Percentiles rank a stretch among this genome's conserved stretches.
phyloP scores from a whole-genome alignment of 64 coral and sea anemone genomes.

The Montipora efflorescens region DNA sequence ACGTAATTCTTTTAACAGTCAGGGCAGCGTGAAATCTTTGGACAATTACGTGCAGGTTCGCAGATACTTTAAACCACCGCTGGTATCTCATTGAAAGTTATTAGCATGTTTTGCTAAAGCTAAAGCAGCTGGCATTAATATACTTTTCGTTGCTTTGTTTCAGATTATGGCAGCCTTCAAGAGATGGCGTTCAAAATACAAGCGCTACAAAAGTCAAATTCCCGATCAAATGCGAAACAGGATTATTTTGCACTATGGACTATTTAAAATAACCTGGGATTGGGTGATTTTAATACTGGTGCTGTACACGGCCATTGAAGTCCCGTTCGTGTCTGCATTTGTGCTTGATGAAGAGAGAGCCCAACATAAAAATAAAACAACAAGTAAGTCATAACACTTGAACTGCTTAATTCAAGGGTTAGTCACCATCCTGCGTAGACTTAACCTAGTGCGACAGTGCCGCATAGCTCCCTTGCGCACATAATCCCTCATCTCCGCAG shows the following conservation, averaged over 20 bases:
- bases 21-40: no score
- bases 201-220: conserved; percentile 91
- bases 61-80: not conserved
- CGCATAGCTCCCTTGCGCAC: no score
- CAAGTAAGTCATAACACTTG: not conserved
- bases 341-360: conserved; percentile 38
- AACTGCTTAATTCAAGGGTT: not conserved
- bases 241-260: conserved; percentile 96
- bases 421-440: no score
- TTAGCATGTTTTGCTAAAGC: not conserved
- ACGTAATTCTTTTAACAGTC: no score
- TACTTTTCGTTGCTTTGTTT: not conserved
- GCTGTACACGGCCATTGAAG: conserved; percentile 96
- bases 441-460: no score
- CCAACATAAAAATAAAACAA: not conserved
- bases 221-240: conserved; percentile 92
- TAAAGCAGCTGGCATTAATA: not conserved
- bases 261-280: conserved; percentile 99
- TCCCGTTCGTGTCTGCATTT: conserved; percentile 89
- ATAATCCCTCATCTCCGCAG: no score
- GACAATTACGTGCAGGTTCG: no score
- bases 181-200: conserved; percentile 88
- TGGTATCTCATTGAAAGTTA: not conserved
- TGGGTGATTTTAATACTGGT: conserved; percentile 93
- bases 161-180: conserved; percentile 95